Base-by-base conservation (phyloP, 2,888 invertebrate genomes). In the Dryadula phaetusa region DNA sequence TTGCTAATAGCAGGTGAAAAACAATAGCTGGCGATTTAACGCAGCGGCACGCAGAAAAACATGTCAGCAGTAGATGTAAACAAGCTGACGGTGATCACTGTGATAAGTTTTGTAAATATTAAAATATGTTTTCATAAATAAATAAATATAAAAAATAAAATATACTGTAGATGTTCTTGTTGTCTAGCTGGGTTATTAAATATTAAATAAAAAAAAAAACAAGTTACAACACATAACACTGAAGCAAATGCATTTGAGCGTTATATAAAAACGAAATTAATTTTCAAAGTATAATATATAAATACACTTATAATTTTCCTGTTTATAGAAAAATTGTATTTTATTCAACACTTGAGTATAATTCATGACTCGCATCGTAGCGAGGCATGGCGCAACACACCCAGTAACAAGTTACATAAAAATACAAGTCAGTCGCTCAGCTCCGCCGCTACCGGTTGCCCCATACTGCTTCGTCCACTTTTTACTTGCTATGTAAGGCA, bases 341-440 rank as follows among this genome's bases (percentile, higher is more conserved):
- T 2, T 14, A 14, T 25, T 56, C 46, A 64, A 44, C 40, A 40
- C 47, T 60, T 16, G 28, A 32, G 22, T 47, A 61, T 64, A 64
- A 65, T 60, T 63, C 49, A 70, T 52, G 56, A 52, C 58, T 62
- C 64, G 49, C 58, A 62, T 70, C 67, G 67, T 52, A 52, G 25
- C 67, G 58, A 42, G 54, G 37, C 79, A 77, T 86, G 86, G 83
- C 85, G 87, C 81, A 68, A 76, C 69, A 66, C 72, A 78, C 70
- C 74, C 72, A 74, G 79, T 76, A 82, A 82, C 84, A 74, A 82
- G 87, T 88, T 88, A 88, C 85, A 88, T 89, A 89, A 89, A 89
- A 87, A 85, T 86, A 85, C 85, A 80, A 84, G 81, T 79, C 79
- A 70, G 74, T 76, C 77, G 76, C 69, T 71, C 74, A 74, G 67